Percentiles rank a stretch among this genome's conserved stretches.
Conservation (phyloP, 2,113 vertebrate species). For the Chionomys nivalis region DNA sequence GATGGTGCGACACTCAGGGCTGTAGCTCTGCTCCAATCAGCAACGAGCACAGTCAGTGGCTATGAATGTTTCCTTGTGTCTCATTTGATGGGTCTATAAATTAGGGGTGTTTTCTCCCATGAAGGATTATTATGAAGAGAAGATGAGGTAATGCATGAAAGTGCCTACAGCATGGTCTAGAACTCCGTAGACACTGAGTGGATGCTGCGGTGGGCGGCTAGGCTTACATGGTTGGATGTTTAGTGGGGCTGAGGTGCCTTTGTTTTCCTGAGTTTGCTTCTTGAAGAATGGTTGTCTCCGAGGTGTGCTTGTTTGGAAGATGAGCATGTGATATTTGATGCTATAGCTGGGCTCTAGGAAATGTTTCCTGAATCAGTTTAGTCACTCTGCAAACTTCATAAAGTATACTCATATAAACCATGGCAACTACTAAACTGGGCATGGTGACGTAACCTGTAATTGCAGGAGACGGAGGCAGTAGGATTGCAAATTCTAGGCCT, state of each 20-base stretch:
- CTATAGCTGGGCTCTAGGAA: not conserved
- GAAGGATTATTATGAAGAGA: not conserved
- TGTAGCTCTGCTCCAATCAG: not conserved
- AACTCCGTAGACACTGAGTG: not conserved
- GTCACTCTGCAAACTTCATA: not conserved
- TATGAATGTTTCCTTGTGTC: not conserved
- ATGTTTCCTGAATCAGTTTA: not conserved
- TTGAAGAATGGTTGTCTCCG: not conserved
- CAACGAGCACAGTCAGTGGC: not conserved
- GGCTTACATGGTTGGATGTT: not conserved
- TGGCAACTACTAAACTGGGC: not conserved
- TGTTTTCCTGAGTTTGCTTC: slow-evolving; percentile 16
- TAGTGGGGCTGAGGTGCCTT: too few relatives aligned
- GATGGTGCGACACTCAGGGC: not conserved
- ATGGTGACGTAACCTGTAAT: not conserved
- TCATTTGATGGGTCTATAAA: not conserved
- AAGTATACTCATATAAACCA: not conserved
- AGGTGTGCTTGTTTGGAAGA: not conserved
- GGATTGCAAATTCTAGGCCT: too few relatives aligned
- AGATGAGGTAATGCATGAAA: not conserved
- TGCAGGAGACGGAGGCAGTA: not conserved
- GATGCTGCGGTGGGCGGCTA: not conserved
- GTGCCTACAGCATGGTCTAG: not conserved
- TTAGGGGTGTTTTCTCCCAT: not conserved
- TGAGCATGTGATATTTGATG: not conserved